phyloP scores from a whole-genome alignment of 1,140 invertebrate species.

The Drosophila chauvacae region DNA sequence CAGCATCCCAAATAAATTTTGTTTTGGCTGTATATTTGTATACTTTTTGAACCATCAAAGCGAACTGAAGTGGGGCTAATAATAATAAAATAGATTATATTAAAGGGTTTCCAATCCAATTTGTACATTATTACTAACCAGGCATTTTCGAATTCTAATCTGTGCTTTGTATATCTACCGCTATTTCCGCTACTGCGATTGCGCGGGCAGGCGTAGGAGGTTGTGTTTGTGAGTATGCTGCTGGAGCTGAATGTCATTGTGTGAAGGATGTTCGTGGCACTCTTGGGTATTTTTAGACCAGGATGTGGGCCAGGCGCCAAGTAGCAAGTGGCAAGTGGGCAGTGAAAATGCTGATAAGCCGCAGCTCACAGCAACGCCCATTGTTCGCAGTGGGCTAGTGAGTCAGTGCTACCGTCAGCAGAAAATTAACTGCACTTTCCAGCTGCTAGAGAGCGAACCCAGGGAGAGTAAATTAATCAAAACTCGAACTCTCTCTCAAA shows the following conservation, averaged over 20 bases:
- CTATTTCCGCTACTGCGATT: constrained; percentile 62
- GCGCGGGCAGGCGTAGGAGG: constrained; percentile 47
- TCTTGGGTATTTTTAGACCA: constrained; percentile 45
- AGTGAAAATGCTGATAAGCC: constrained; percentile 49
- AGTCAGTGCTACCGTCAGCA: constrained; percentile 18
- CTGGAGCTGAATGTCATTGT: constrained; percentile 38
- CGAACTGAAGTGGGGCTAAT: neutral
- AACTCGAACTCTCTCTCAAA: constrained; percentile 23
- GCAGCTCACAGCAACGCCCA: constrained; percentile 47
- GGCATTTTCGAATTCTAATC: constrained; percentile 12
- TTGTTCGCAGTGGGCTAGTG: constrained; percentile 28
- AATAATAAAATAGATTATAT: neutral
- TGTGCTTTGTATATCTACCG: constrained; percentile 56
- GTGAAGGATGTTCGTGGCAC: constrained; percentile 61
- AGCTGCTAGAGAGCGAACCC: constrained; percentile 12
- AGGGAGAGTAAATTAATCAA: constrained; percentile 2
- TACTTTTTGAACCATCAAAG: neutral
- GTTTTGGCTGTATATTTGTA: neutral
- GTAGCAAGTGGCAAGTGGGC: constrained; percentile 10
- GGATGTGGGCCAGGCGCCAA: constrained; percentile 27
- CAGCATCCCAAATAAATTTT: neutral
- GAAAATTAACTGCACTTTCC: constrained; percentile 36
- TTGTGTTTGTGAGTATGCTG: constrained; percentile 22
- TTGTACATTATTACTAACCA: constrained; percentile 45
- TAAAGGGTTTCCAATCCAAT: neutral